Base-by-base conservation (phyloP, 2,888 invertebrate species). In the Myopa testacea region DNA sequence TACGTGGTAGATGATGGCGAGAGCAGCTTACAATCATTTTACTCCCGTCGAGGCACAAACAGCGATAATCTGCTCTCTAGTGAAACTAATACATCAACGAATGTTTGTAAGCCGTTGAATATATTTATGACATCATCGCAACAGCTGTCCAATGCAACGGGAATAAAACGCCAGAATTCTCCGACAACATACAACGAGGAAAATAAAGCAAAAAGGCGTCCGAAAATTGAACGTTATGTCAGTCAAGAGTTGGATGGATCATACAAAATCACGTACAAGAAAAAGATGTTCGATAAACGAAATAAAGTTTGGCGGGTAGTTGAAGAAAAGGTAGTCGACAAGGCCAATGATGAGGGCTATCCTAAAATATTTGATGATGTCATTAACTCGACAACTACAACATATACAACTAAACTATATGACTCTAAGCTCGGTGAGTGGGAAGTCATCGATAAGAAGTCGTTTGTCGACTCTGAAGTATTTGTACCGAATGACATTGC, bases 301-400 rank as follows among this genome's bases (percentile, higher is more conserved):
- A 87, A 86, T 79, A 89, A 89, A 81, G 86, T 85, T 81, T 90
- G 90, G 90, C 88, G 87, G 80, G 87, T 91, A 68, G 88, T 91
- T 78, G 91, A 92, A 82, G 91, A 92, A 82, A 91, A 90, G 84
- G 89, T 90, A 10, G 90, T 91, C 77, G 90, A 91, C 81, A 90
- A 90, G 82, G 84, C 84, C 79, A 82, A 84, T 81, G 86, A 88
- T 83, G 84, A 82, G 80, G 85, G 85, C 82, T 87, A 88, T 82
- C 89, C 89, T 77, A 88, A 89, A 85, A 87, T 90, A 84, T 87
- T 88, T 76, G 90, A 90, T 87, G 90, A 90, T 87, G 87, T 88
- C 86, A 89, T 88, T 72, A 89, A 90, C 80, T 87, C 87, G 45
- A 90, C 90, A 55, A 89, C 87, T 75, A 90, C 90, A 77, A 90